Conservation (phyloP, 2,113 vertebrate species). For the Pollimyrus isidori region DNA sequence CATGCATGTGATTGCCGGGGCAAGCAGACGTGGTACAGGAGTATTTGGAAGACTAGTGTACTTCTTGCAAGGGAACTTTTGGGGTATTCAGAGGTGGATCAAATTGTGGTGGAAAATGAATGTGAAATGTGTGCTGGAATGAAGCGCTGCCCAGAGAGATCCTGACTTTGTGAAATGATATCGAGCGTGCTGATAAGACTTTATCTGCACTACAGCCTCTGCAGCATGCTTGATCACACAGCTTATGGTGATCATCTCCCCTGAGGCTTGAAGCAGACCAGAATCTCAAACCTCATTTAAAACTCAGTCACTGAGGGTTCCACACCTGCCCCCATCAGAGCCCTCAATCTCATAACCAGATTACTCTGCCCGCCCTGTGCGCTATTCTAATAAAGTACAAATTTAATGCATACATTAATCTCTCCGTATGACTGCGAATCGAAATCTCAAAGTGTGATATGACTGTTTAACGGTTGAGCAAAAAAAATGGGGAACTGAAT, state of each 20-base stretch:
- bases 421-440: background rate
- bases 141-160: background rate
- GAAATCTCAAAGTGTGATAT: background rate
- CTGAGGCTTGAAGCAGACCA: background rate
- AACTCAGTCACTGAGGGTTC: background rate
- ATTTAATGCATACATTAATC: conserved; percentile 15
- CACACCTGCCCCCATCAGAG: background rate
- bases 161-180: background rate
- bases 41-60: background rate
- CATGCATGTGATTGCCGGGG: background rate
- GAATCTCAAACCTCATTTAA: conserved; percentile 10
- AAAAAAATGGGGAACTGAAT: background rate
- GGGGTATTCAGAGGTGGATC: background rate
- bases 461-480: background rate
- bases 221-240: background rate
- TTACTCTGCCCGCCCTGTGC: background rate
- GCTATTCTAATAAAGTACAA: background rate
- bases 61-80: background rate
- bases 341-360: conserved; percentile 1
- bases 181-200: background rate
- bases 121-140: background rate
- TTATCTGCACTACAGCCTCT: background rate
- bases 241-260: background rate
- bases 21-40: background rate
- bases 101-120: background rate